Evolutionary conservation across 2,888 invertebrate genomes (phyloP), one percentile per base, ranked within the genome.

Genomic region (Pandemis cinnamomeana): DNA sequence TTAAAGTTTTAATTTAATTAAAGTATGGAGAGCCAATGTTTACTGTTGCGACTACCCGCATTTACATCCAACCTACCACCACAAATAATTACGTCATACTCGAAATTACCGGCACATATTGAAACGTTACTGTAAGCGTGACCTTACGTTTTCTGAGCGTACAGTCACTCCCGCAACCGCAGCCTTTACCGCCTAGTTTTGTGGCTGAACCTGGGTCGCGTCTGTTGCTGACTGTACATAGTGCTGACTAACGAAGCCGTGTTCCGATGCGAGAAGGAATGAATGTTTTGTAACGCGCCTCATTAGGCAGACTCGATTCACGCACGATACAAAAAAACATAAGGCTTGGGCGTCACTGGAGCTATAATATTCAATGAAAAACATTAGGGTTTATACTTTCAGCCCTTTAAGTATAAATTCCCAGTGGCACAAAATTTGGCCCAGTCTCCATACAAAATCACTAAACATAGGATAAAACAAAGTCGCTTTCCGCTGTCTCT

Each of bases 171-270:
- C 42, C 53, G 36, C 5, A 42, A 41, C 5, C 48, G 27, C 58
- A 7, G 15, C 10, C 27, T 58, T 60, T 60, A 60, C 7, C 15
- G 13, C n/a, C 6, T 53, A 27, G 51, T n/a, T 42, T 10, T 73
- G 60, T 13, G 64, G 46, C 58, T 62, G 62, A 68, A 55, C 20
- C 64, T 64, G 15, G 4, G n/a, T 7, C 15, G 20, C n/a, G 4
- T 71, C 60, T 36, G 42, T 27, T 75, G 80, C 77, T 77, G 80
- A 81, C 82, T 83, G 80, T 82, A 82, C 83, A 84, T 86, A 85
- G 82, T 84, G 88, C 87, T 87, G 88, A 89, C 85, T 89, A 89
- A 89, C 85, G 87, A 88, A 87, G 83, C 81, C 78, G 79, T 78
- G 83, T 80, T 76, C 77, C 77, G 77, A 78, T 77, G 81, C 77